These are phyloP conservation scores for Rhabdophis nuchalis DNA, from an alignment of 2,797 vertebrate genomes.

Conservation along the genomic window DNA sequence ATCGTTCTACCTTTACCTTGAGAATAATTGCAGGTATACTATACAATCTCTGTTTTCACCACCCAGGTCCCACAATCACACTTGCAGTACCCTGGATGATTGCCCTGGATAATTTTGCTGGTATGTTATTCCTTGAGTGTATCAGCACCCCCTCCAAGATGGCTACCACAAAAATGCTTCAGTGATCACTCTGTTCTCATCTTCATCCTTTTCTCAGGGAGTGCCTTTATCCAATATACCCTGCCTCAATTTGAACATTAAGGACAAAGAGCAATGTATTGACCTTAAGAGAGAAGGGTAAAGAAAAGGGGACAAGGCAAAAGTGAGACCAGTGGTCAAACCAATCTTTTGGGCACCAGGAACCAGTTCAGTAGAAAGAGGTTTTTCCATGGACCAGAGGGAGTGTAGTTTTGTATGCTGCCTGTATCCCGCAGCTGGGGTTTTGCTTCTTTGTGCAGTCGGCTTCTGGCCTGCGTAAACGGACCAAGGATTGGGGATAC, in stretches of 20 bases:
- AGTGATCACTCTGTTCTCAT: neutral
- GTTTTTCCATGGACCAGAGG: no score
- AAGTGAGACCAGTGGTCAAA: accelerated
- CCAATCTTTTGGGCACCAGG: no score
- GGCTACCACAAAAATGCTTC: no score
- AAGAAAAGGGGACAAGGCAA: neutral
- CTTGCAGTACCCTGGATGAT: neutral
- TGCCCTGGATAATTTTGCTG: neutral
- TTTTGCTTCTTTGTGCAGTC: no score
- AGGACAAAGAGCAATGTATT: neutral
- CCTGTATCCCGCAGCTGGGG: no score
- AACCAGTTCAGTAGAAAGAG: no score
- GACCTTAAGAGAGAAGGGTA: neutral
- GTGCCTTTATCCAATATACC: neutral
- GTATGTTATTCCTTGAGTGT: neutral
- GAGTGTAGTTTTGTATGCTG: no score
- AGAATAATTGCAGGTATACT: neutral
- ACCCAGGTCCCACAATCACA: neutral
- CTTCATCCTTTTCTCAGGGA: neutral
- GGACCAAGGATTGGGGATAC: no score
- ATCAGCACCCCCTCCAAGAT: neutral
- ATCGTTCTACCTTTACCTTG: neutral
- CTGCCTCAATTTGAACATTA: neutral
- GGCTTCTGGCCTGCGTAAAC: no score
- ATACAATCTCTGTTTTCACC: neutral